Evolutionary conservation across 2,797 vertebrate species (phyloP).

Genomic region (Pelobates cultripes): DNA sequence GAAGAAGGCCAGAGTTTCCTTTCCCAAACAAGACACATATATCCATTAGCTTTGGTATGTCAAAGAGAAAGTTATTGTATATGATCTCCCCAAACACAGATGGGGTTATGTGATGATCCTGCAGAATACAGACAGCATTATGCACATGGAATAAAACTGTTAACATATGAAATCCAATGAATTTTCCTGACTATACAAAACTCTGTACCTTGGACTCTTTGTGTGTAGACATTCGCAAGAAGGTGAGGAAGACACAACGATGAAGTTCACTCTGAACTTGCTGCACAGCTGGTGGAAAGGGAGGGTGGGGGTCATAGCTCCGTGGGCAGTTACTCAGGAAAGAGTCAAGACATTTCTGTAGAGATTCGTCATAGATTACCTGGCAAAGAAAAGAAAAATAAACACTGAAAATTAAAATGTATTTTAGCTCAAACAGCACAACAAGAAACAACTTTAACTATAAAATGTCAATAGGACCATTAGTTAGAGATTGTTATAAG

Average conservation of each 20-base stretch:
- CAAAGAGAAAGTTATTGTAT: conserved; percentile 95
- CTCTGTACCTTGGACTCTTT: conserved; percentile 92
- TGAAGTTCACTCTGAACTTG: conserved; percentile 83
- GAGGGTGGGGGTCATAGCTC: conserved; percentile 73
- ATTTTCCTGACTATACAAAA: background rate
- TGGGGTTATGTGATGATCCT: conserved; percentile 92
- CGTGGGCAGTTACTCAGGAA: conserved; percentile 84
- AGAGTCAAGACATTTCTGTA: conserved; percentile 92
- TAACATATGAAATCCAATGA: background rate
- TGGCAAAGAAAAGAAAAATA: conserved; percentile 54
- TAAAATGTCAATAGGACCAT: background rate
- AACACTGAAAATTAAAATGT: too few species aligned
- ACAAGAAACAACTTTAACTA: background rate
- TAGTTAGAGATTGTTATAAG: background rate
- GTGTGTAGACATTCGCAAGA: conserved; percentile 94
- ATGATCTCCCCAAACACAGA: conserved; percentile 92
- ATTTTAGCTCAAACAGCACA: too few species aligned
- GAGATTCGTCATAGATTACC: conserved; percentile 92
- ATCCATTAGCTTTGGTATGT: conserved; percentile 97
- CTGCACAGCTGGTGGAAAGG: conserved; percentile 71
- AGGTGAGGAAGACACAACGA: conserved; percentile 84
- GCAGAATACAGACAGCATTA: conserved; percentile 1
- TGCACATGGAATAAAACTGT: background rate
- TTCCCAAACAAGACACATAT: conserved; percentile 94
- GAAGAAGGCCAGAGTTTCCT: conserved; percentile 86